A percentile compares a stretch with the other conserved stretches of the same genome.
These are phyloP conservation scores for Epicampocera succincta DNA, from an alignment of 2,888 invertebrate genomes.

Conservation along the genomic window DNA sequence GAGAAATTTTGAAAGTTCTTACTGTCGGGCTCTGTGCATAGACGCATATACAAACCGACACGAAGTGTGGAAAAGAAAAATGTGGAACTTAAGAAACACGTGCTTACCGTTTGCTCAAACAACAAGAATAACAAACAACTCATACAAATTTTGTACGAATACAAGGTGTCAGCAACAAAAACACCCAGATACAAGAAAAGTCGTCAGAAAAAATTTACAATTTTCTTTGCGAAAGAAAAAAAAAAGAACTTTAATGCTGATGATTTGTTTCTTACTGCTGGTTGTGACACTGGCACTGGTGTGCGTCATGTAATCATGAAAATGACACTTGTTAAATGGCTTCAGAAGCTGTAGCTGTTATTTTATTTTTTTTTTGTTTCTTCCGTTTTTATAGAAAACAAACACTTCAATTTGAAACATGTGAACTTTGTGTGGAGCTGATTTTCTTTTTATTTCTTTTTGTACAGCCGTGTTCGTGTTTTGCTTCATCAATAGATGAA, in stretches of 20 bases:
- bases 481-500: background rate
- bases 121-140: background rate
- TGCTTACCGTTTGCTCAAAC: constrained; percentile 6
- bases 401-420: constrained; percentile 8
- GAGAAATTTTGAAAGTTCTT: no score
- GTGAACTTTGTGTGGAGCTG: background rate
- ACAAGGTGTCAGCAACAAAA: constrained; percentile 41
- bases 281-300: constrained; percentile 23
- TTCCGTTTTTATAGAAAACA: background rate
- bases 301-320: constrained; percentile 23
- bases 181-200: constrained; percentile 2
- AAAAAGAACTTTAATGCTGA: constrained; percentile 40
- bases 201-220: constrained; percentile 33
- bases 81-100: background rate
- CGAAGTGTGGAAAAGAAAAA: background rate
- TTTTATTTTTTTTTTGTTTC: background rate
- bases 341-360: constrained; percentile 40
- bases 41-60: no score
- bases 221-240: background rate
- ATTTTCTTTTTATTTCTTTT: background rate
- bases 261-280: constrained; percentile 46
- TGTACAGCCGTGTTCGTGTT: background rate
- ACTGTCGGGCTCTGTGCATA: no score
- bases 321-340: constrained; percentile 64
- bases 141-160: constrained; percentile 7